A percentile compares a stretch with the other conserved stretches of the same genome.
Evolutionary conservation across 2,888 invertebrate species (phyloP).

Genomic region (Gymnoscelis rufifasciata): DNA sequence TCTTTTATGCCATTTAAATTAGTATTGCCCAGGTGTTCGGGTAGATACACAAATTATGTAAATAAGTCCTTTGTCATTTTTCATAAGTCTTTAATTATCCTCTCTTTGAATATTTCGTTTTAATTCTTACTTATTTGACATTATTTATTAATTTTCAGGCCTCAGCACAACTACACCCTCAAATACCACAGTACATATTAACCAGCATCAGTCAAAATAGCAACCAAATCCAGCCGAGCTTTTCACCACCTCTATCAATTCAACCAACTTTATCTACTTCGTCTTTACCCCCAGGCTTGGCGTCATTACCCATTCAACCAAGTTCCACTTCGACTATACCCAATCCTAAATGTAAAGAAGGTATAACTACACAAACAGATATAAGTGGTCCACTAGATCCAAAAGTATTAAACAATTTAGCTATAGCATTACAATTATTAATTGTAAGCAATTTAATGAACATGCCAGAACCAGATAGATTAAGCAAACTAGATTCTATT

Average conservation of each 20-base stretch:
- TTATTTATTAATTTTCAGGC: not conserved
- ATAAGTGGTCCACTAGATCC: not conserved
- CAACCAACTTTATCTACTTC: not conserved
- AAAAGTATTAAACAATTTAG: not conserved
- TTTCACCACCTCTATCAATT: no score
- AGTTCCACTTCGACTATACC: not conserved
- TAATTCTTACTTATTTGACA: no score
- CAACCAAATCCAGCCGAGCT: not conserved
- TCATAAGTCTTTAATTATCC: no score
- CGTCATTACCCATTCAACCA: not conserved
- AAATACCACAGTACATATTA: not conserved
- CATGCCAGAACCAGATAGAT: not conserved
- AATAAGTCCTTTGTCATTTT: no score
- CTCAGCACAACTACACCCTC: not conserved
- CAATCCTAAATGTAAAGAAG: not conserved
- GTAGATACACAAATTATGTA: no score
- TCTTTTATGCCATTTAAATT: no score
- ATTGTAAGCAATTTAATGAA: slow-evolving; percentile 1
- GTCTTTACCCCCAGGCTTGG: not conserved
- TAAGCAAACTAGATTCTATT: not conserved
- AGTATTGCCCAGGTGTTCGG: no score
- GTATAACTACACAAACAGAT: no score
- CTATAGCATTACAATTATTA: not conserved
- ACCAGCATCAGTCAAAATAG: not conserved
- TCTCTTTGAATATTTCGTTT: no score